phyloP scores from a whole-genome alignment of 2,888 invertebrate species.

The Gastrophysa polygoni region DNA sequence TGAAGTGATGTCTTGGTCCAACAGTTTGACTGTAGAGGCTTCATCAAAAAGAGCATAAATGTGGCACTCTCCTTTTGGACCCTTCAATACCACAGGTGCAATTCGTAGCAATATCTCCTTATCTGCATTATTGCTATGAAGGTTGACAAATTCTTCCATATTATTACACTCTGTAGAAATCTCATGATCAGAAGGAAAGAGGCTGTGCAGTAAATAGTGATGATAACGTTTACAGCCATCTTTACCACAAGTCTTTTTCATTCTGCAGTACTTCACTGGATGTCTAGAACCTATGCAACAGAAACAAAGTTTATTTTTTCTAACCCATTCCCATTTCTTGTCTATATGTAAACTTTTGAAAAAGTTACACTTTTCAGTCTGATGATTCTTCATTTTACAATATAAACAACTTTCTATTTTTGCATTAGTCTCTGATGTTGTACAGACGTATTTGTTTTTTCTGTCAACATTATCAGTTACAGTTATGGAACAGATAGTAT shows the following conservation, averaged over 20 bases:
- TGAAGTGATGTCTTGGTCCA: background rate
- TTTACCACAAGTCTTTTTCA: background rate
- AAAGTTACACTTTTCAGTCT: slow-evolving; percentile 1
- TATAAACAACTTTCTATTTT: background rate
- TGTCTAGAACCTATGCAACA: background rate
- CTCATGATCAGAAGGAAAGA: background rate
- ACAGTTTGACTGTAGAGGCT: slow-evolving; percentile 14
- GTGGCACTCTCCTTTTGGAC: background rate
- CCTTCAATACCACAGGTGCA: slow-evolving; percentile 2
- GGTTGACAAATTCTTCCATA: background rate
- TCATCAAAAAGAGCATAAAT: slow-evolving; percentile 13
- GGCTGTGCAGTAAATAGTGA: background rate
- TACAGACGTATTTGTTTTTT: background rate
- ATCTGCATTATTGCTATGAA: background rate
- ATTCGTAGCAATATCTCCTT: slow-evolving; percentile 7
- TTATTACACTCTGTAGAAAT: background rate
- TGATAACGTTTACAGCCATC: background rate
- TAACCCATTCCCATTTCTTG: slow-evolving; percentile 6
- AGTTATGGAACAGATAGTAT: background rate
- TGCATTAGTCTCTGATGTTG: background rate
- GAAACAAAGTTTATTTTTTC: background rate
- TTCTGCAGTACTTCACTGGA: background rate
- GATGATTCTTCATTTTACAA: background rate
- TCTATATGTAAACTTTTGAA: background rate
- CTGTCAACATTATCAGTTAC: background rate